These are phyloP conservation scores for Nymphalis urticae DNA, from an alignment of 2,888 invertebrate genomes.

Conservation along the genomic window DNA sequence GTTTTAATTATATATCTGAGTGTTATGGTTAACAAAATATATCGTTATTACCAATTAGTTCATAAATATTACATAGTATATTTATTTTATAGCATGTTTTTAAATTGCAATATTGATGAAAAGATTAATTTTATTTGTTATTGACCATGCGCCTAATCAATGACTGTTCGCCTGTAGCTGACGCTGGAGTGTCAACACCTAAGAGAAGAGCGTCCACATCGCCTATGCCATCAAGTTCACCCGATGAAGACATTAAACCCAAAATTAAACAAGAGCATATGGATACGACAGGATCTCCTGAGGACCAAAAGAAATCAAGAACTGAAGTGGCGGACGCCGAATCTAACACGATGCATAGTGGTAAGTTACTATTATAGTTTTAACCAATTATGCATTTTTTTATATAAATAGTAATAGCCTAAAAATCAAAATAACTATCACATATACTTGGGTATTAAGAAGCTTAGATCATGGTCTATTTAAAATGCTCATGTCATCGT, in stretches of 20 bases:
- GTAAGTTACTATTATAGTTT: conserved; percentile 80
- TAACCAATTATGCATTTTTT: neutral
- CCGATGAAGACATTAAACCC: conserved; percentile 77
- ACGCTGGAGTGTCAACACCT: conserved; percentile 83
- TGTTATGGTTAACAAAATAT: too few relatives aligned
- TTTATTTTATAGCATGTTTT: too few relatives aligned
- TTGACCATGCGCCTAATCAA: neutral
- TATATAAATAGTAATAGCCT: neutral
- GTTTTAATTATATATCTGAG: too few relatives aligned
- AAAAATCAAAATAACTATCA: neutral
- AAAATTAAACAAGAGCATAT: conserved; percentile 86
- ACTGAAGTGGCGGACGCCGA: conserved; percentile 93
- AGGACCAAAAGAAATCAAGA: conserved; percentile 87
- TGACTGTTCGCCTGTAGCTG: conserved; percentile 53
- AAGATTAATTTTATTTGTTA: neutral
- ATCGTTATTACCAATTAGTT: too few relatives aligned
- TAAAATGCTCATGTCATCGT: conserved; percentile 41
- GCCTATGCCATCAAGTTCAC: conserved; percentile 77
- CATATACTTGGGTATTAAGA: conserved; percentile 4
- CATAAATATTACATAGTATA: too few relatives aligned
- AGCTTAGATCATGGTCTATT: conserved; percentile 36
- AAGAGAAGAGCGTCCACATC: conserved; percentile 83
- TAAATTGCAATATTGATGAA: neutral
- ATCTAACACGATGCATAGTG: conserved; percentile 94
- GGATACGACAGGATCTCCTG: conserved; percentile 84